Evolutionary conservation across 2,888 invertebrate genomes (phyloP), one percentile per base, ranked within the genome.

Genomic region (Aporophyla lueneburgensis): DNA sequence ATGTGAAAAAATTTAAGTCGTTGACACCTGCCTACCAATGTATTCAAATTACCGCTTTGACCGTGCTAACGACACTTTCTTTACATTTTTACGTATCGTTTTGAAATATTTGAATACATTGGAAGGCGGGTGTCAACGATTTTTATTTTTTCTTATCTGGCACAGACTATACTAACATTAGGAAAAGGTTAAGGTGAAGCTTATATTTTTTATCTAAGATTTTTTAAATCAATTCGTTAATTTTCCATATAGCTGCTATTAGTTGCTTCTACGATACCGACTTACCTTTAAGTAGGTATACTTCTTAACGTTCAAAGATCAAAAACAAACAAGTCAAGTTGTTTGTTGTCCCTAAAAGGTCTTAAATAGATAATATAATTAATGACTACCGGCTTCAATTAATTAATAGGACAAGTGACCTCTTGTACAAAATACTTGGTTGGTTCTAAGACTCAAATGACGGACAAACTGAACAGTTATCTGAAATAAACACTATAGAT

Each of bases 391-490:
- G 19, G 16, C 27, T 5, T 14, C 51, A 5, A 12, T 16, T 58
- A 66, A 54, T 75, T 67, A 51, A 14, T 7, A 66, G 1, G 43
- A 63, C 27, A n/a, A n/a, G n/a, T n/a, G n/a, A n/a, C n/a, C 33
- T 56, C 40, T 56, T 75, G 10, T 49, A 40, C n/a, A 27, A 49
- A 54, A 62, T 10, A 62, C 40, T 76, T 61, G 16, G 21, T 49
- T 5, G 5, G 46, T 5, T 54, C 53, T 5, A 46, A 75, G 12
- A 2, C 33, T 33, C 43, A 53, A 59, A 59, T 33, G n/a, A n/a
- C n/a, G n/a, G n/a, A n/a, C n/a, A 74, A 59, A 66, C 53, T 43
- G 14, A 46, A 49, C 24, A 2, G 16, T 16, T 49, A 53, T 19
- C 6, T 51, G 63, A 51, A 77, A 63, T 63, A 69, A 68, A 14